Conservation (phyloP, 2,888 invertebrate species). For the Trypoxylon attenuatum region DNA sequence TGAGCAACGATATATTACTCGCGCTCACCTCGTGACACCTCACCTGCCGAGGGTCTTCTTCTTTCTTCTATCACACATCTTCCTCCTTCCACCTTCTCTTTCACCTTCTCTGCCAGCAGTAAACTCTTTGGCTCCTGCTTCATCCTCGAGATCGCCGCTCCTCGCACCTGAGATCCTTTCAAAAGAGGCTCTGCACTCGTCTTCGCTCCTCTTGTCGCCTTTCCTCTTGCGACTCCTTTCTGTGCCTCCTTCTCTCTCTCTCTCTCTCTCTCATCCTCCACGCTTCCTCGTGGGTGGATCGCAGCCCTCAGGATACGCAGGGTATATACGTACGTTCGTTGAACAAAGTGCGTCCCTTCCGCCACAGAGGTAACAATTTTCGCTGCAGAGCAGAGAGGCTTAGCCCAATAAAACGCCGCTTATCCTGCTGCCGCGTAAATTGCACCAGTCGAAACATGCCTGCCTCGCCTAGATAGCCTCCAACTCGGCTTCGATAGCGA, state of each 20-base stretch:
- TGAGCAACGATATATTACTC: slow-evolving; percentile 72
- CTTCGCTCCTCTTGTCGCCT: no score
- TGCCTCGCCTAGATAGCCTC: slow-evolving; percentile 13
- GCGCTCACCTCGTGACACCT: slow-evolving; percentile 73
- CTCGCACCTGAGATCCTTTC: no score
- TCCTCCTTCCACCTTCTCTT: no score
- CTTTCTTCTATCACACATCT: neutral
- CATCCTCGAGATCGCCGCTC: slow-evolving; percentile 25
- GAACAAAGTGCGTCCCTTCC: slow-evolving; percentile 60
- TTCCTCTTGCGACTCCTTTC: no score
- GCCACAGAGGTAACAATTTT: slow-evolving; percentile 46
- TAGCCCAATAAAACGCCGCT: slow-evolving; percentile 40
- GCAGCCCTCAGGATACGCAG: slow-evolving; percentile 46
- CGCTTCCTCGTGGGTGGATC: slow-evolving; percentile 74
- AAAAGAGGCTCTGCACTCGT: no score
- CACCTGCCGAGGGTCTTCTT: slow-evolving; percentile 72
- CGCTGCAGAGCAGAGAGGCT: slow-evolving; percentile 14
- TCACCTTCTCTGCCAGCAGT: no score
- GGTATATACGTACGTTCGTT: slow-evolving; percentile 53
- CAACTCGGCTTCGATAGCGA: no score
- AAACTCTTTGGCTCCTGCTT: no score
- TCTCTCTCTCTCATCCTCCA: slow-evolving; percentile 24
- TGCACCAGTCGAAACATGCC: slow-evolving; percentile 27
- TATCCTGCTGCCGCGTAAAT: slow-evolving; percentile 29
- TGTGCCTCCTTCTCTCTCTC: no score